Evolutionary conservation across 2,888 invertebrate genomes (phyloP), one percentile per base, ranked within the genome.

Genomic region (Pyrrhosoma nymphula): DNA sequence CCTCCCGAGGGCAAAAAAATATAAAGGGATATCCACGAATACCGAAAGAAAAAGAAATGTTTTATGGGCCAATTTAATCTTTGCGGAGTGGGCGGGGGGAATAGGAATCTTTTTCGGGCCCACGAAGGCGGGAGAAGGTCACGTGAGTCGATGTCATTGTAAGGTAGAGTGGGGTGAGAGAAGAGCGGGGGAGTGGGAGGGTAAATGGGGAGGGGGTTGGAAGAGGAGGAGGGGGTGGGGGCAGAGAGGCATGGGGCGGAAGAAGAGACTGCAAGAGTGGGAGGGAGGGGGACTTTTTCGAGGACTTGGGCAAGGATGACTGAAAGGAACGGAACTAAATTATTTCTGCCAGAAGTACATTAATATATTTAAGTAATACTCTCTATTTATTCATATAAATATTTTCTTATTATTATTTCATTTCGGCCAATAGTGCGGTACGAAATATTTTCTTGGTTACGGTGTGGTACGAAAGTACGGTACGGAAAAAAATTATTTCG

Each of bases 11-110:
- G 26, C 69, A 69, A 47, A 2, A 47, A 69, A n/a, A 69, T n/a
- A n/a, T n/a, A 69, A 69, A 69, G 69, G 69, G 69, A 69, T 69
- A 69, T 69, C 69, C 69, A 69, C 69, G 69, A n/a, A 69, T 69
- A 8, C 69, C 69, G 47, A 47, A 47, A 47, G 26, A 60, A 69
- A 69, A 69, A 69, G 69, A 69, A 69, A 69, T 69, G 69, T n/a
- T 69, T 69, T 69, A 69, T 69, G 69, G 69, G 26, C 69, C 69
- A 69, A 69, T 69, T 69, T 69, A 69, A 69, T 69, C 69, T 69
- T 69, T 69, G 69, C 69, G 69, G 69, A 2, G 2, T 8, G 8
- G 26, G 60, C 6, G 12, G 8, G 26, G 60, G 60, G 12, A 69
- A 69, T 0, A 6, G 69, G n/a, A 69, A 26, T n/a, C n/a, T 69